Base-by-base conservation (phyloP, 2,797 vertebrate species). In the Lycodopsis pacificus region DNA sequence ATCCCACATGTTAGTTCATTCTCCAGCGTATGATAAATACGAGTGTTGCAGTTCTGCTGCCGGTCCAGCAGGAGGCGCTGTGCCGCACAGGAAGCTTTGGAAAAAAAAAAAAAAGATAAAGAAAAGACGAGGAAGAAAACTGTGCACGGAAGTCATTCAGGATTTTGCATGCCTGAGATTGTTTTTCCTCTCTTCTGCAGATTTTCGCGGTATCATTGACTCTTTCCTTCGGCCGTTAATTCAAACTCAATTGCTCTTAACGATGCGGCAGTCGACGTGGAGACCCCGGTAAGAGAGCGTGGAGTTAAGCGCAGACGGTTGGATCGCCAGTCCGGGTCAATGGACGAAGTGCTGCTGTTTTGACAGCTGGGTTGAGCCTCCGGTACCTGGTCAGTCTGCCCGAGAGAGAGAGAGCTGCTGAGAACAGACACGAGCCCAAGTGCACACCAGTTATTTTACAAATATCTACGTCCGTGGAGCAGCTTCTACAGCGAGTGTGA, bases 71-170 rank as follows among this genome's bases (percentile, higher is more conserved):
- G 91, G 84, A 0, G 92, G 75, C 89, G 76, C 72, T 54, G 49
- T 4, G 7, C 9, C 40, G 4, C 12, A n/a, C 30, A 25, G 2
- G 8, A 53, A 6, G 20, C n/a, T 12, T 0, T 5, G 12, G 1
- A 0, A 5, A 13, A 5, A 32, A 40, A 1, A 1, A 7, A 34
- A 34, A 7, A 7, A 1, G 0, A 7, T 7, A 34, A 7, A 7
- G 4, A 27, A 42, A 1, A 40, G 13, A 56, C 75, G 85, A 89
- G 14, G 88, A 85, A 91, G 85, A 90, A 71, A 17, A 3, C 32
- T 51, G 75, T 75, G 93, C 91, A 81, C 92, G 94, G 94, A 95
- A 94, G 91, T 91, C 22, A 3, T 17, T 57, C 70, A n/a, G 82
- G 65, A 84, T 34, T 38, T 27, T 34, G 20, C 20, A 30, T 40